phyloP scores from a whole-genome alignment of 2,888 invertebrate genomes.

The Hipparchia sbordonii region DNA sequence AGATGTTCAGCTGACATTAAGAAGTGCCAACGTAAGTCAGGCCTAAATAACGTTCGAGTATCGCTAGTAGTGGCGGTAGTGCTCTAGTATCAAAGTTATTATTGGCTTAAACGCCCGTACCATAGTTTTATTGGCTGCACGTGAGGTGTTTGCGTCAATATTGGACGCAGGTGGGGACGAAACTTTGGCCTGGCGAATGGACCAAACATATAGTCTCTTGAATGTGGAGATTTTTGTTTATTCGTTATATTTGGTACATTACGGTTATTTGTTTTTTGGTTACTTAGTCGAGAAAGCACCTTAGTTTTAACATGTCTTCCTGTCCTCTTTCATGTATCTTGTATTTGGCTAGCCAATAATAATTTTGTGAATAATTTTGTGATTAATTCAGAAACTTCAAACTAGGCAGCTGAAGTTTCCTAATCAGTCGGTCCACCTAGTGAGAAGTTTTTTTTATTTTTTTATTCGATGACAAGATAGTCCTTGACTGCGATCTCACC shows the following conservation, averaged over 20 bases:
- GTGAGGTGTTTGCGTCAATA: constrained; percentile 35
- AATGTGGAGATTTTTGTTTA: not conserved
- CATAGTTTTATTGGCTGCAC: constrained; percentile 40
- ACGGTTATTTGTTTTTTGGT: not conserved
- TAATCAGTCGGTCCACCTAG: too few species aligned
- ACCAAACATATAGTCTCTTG: not conserved
- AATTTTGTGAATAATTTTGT: too few species aligned
- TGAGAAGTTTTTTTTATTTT: too few species aligned
- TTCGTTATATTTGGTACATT: not conserved
- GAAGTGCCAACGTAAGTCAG: not conserved
- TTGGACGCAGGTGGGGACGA: constrained; percentile 16
- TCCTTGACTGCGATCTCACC: too few species aligned
- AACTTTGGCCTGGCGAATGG: constrained; percentile 25
- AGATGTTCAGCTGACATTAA: too few species aligned
- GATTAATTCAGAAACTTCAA: too few species aligned
- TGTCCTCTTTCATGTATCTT: too few species aligned
- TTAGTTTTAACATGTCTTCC: too few species aligned
- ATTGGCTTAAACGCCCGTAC: constrained; percentile 39
- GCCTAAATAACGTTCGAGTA: constrained; percentile 25
- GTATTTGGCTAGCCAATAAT: not conserved
- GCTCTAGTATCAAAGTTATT: constrained; percentile 36
- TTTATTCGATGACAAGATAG: too few species aligned
- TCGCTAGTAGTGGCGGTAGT: constrained; percentile 21
- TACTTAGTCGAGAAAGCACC: too few species aligned
- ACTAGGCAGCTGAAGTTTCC: too few species aligned